Percentiles rank a stretch among this genome's conserved stretches.
Conservation (phyloP, 64 coral and sea anemone species). For the Montipora foliosa region DNA sequence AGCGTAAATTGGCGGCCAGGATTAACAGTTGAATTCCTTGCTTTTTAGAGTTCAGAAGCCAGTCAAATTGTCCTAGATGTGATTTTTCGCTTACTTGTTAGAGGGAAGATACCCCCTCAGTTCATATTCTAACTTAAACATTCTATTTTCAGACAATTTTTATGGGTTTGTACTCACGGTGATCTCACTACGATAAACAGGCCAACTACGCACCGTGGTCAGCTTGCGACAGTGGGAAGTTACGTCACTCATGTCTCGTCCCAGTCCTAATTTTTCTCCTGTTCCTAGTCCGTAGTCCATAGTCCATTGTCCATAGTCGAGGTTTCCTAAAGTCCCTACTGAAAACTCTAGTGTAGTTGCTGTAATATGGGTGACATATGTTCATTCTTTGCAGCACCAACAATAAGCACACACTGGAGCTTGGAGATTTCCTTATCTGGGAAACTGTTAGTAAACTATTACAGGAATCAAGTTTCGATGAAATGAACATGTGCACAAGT, state of each 20-base stretch:
- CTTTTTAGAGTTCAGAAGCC: neutral
- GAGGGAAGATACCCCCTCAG: neutral
- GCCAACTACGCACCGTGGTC: neutral
- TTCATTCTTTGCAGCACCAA: too few relatives aligned
- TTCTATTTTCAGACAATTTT: neutral
- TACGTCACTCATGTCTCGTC: neutral
- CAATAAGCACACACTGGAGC: too few relatives aligned
- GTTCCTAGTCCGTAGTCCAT: neutral
- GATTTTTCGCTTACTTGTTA: neutral
- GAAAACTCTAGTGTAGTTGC: too few relatives aligned
- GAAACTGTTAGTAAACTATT: too few relatives aligned
- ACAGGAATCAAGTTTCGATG: too few relatives aligned
- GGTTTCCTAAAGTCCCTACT: neutral
- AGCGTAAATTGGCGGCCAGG: neutral
- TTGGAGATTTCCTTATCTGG: too few relatives aligned
- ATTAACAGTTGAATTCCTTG: neutral
- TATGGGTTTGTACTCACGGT: neutral
- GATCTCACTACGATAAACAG: neutral
- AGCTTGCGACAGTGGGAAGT: neutral
- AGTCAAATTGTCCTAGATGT: neutral
- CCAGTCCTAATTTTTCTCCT: neutral
- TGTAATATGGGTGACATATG: too few relatives aligned
- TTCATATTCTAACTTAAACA: neutral
- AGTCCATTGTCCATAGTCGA: too few relatives aligned
- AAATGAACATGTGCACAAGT: too few relatives aligned